A percentile compares a stretch with the other conserved stretches of the same genome.
Evolutionary conservation across 1,140 invertebrate species (phyloP).

Genomic region (Pantala flavescens): DNA sequence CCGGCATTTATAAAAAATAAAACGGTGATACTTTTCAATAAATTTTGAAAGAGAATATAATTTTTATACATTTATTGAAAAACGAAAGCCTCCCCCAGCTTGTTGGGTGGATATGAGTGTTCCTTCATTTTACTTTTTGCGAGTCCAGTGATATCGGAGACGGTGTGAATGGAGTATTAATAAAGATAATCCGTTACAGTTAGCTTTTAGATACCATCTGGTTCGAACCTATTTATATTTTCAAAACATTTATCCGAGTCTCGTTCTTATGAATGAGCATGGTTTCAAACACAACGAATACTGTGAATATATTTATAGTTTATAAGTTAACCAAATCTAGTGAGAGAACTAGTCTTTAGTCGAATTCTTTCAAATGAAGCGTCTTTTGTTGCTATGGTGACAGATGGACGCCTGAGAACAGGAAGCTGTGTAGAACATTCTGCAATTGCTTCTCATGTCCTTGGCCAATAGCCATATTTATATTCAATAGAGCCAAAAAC

Average conservation of each 20-base stretch:
- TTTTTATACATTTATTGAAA: slow-evolving; percentile 8
- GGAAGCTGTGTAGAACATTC: background rate
- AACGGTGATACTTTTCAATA: slow-evolving; percentile 10
- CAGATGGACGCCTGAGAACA: background rate
- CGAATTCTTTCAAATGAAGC: background rate
- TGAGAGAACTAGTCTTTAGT: background rate
- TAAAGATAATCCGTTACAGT: background rate
- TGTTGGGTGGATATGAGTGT: background rate
- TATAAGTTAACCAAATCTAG: background rate
- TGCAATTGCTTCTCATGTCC: background rate
- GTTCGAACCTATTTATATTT: background rate
- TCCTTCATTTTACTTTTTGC: slow-evolving; percentile 3
- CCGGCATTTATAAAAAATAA: slow-evolving; percentile 5
- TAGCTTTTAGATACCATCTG: background rate
- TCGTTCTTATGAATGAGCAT: background rate
- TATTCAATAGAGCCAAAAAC: background rate
- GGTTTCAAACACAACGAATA: background rate
- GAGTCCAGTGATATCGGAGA: background rate
- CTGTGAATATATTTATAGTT: slow-evolving; percentile 4
- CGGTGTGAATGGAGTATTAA: background rate
- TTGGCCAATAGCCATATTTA: background rate
- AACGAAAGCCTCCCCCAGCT: background rate
- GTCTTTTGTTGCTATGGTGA: too few relatives aligned
- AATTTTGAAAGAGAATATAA: slow-evolving; percentile 11
- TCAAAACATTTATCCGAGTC: background rate